Conservation (phyloP, 2,797 vertebrate genomes). For the Craterocephalus amniculus region DNA sequence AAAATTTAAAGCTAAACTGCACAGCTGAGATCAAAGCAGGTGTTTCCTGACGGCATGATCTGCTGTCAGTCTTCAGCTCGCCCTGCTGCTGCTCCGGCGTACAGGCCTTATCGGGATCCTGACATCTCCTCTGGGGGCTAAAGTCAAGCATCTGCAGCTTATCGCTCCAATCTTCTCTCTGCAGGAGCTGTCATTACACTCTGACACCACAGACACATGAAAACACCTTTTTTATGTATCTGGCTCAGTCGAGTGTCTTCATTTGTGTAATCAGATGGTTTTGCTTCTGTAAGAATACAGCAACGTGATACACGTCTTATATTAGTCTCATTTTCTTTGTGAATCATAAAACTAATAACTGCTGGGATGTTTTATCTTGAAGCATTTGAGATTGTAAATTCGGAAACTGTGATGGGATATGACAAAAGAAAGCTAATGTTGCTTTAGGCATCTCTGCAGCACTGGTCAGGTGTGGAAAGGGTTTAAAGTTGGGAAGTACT, state of each 20-base stretch:
- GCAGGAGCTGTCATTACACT: background rate
- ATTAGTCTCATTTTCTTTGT: too few species aligned
- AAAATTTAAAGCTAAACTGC: conserved; percentile 43
- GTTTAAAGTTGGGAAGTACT: too few species aligned
- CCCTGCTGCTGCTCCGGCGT: conserved; percentile 14
- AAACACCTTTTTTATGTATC: background rate
- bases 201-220: background rate
- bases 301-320: too few species aligned
- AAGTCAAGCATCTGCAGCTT: conserved; percentile 2
- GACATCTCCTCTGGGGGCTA: conserved; percentile 9
- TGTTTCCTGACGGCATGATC: conserved; percentile 45
- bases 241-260: background rate
- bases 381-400: too few species aligned
- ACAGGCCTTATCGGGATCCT: conserved; percentile 7
- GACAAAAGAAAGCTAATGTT: too few species aligned
- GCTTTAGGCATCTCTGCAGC: too few species aligned
- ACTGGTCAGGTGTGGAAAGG: too few species aligned
- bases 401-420: too few species aligned
- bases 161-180: background rate
- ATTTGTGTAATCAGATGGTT: background rate
- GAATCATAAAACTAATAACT: too few species aligned
- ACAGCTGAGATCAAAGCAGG: conserved; percentile 56
- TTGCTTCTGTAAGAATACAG: background rate
- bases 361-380: too few species aligned
- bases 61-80: conserved; percentile 45